These are phyloP conservation scores for Panthera tigris DNA, from an alignment of 2,113 vertebrate genomes.

Conservation along the genomic window DNA sequence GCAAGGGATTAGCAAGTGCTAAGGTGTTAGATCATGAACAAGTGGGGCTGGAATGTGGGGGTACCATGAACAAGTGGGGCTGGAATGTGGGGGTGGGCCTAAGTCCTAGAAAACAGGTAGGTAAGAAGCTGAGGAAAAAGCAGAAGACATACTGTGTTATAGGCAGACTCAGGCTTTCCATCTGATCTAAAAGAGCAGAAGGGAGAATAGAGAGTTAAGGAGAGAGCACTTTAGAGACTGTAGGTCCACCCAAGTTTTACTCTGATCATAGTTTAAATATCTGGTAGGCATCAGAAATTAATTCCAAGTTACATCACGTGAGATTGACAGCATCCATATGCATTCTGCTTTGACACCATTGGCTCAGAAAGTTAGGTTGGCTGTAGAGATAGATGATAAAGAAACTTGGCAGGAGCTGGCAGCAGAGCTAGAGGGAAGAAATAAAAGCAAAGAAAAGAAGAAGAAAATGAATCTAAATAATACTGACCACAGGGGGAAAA, in stretches of 20 bases:
- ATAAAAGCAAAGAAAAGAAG: conserved; percentile 29
- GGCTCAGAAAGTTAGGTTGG: conserved; percentile 43
- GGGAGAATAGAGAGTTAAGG: not conserved
- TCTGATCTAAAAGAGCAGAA: not conserved
- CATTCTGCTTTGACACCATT: conserved; percentile 33
- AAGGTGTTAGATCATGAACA: not conserved
- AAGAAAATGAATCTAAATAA: conserved; percentile 45
- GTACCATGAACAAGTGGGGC: not conserved
- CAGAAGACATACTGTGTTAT: not conserved
- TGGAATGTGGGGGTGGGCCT: not conserved
- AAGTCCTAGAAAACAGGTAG: not conserved
- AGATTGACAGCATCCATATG: conserved; percentile 31
- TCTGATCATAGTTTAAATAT: conserved; percentile 13
- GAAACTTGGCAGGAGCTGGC: conserved; percentile 43
- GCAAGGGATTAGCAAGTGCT: not conserved
- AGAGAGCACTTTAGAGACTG: not conserved
- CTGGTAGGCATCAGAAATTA: not conserved
- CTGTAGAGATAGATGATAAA: conserved; percentile 51
- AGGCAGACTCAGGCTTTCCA: not conserved
- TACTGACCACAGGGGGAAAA: conserved; percentile 39
- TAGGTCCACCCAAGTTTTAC: not conserved
- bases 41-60: not conserved
- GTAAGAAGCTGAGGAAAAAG: not conserved
- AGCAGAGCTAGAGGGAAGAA: conserved; percentile 22
- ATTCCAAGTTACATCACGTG: conserved; percentile 24